Evolutionary conservation across 2,113 vertebrate species (phyloP), one percentile per base, ranked within the genome.

Genomic region (Lophotis ruficrista): DNA sequence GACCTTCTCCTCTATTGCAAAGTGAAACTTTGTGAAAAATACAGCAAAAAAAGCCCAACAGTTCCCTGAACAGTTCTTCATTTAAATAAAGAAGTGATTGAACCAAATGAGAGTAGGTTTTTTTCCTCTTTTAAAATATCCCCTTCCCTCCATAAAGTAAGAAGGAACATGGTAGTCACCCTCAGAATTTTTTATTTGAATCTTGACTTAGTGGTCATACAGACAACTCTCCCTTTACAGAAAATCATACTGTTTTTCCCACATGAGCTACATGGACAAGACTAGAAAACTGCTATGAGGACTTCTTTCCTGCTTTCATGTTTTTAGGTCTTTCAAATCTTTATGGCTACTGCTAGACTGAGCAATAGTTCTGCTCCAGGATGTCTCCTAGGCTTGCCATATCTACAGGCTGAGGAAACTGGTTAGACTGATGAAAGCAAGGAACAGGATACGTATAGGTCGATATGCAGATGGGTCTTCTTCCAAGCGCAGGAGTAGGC

Each of bases 311-410:
- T 64, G 10, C 2, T 75, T 75, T 89, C 57, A 45, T 4, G 10
- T 19, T 82, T 61, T 19, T 7, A 38, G 22, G 35, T 82, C 35
- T 75, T 83, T 53, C 22, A 68, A 12, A 48, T 70, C 22, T 60
- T 90, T 47, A 21, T n/a, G 43, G 21, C 37, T 48, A 33, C 28
- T 4, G 1, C 6, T 61, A 18, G 0, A 0, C 45, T 75, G 45
- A 64, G 23, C 23, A 38, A 60, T 38, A 78, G 9, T 43, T 87
- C 33, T 72, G 19, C 41, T 87, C 15, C 54, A 61, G 57, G 48
- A 62, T n/a, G 27, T 66, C 9, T 37, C 14, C 28, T 56, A 73
- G n/a, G 7, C 60, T 78, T 69, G 33, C 35, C 8, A 0, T 35
- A 48, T 35, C 31, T 77, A 24, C 27, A 54, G 38, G 24, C 57